Base-by-base conservation (phyloP, 2,888 invertebrate genomes). In the Cosmia trapezina region DNA sequence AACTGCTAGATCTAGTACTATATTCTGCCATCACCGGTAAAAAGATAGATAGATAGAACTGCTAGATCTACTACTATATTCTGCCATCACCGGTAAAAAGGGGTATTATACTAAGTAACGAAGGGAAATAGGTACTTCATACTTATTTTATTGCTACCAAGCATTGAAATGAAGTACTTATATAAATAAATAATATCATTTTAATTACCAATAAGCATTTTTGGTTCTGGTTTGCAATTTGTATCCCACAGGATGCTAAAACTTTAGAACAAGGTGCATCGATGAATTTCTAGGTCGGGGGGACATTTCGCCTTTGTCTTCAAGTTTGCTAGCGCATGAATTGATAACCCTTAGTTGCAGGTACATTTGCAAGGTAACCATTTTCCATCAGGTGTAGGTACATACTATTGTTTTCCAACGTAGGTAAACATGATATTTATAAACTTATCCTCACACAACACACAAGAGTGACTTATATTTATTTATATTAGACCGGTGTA, bases 401-500 rank as follows among this genome's bases (percentile, higher is more conserved):
- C n/a, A 11, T 28, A n/a, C n/a, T 43, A 43, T 61, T 22, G 11
- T 43, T 61, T 11, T 17, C 17, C 17, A 60, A 14, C 51, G 53
- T 54, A 28, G 28, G 28, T 28, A 28, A 28, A 28, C 3, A 22
- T n/a, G 8, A 19, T n/a, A 28, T 66, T 28, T 61, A 76, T 22
- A 33, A 51, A 53, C 57, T 14, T 12, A 51, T 76, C 0, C 28
- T 33, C 14, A 14, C 60, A 43, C 17, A 72, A 60, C 3, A 72
- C 47, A 70, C 61, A 62, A n/a, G 7, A 54, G 28, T 54, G 28
- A 62, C 33, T 57, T 78, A 57, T 47, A 47, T 53, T 74, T 80
- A 78, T 69, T 65, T 69, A 33, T 53, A n/a, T 19, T 54, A 37
- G 57, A 59, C 19, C 19, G 22, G 60, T 61, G 37, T 47, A 41